Conservation (phyloP, 2,797 vertebrate species). For the Malacoctenus gilli region DNA sequence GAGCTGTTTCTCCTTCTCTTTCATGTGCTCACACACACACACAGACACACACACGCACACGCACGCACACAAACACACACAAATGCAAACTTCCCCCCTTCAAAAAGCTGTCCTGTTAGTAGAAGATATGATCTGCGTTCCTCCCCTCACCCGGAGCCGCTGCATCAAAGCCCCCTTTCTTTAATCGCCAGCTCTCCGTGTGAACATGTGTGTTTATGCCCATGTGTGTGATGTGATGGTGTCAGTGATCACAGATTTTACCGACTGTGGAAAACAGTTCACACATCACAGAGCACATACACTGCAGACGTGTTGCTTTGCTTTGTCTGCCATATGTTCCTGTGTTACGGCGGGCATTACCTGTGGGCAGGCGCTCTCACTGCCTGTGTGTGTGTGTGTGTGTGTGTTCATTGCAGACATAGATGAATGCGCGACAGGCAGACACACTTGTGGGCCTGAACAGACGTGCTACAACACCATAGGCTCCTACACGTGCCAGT, state of each 20-base stretch:
- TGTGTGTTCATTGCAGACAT: conserved; percentile 82
- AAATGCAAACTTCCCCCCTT: conserved; percentile 16
- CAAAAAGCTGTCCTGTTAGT: conserved; percentile 56
- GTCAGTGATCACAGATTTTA: conserved; percentile 41
- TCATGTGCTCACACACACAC: conserved; percentile 4
- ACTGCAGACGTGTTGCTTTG: conserved; percentile 42
- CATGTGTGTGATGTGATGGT: conserved; percentile 47
- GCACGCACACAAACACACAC: conserved; percentile 7
- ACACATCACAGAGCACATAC: conserved; percentile 25
- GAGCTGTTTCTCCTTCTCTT: conserved; percentile 16
- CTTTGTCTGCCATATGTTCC: conserved; percentile 44
- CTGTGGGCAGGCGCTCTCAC: conserved; percentile 15
- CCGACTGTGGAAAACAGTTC: conserved; percentile 39
- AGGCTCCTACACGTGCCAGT: conserved; percentile 92
- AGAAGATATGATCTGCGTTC: conserved; percentile 65
- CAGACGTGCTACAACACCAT: conserved; percentile 92
- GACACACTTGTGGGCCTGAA: conserved; percentile 88
- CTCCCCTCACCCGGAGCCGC: conserved; percentile 44
- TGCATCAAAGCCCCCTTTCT: conserved; percentile 60
- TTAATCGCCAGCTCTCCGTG: conserved; percentile 46
- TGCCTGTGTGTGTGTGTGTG: conserved; percentile 38
- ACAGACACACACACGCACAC: conserved; percentile 9
- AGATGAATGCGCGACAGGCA: conserved; percentile 89
- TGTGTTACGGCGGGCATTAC: conserved; percentile 12
- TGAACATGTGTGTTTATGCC: conserved; percentile 50